Conservation (phyloP, 2,797 vertebrate genomes). For the Euphonia xanthogaster region DNA sequence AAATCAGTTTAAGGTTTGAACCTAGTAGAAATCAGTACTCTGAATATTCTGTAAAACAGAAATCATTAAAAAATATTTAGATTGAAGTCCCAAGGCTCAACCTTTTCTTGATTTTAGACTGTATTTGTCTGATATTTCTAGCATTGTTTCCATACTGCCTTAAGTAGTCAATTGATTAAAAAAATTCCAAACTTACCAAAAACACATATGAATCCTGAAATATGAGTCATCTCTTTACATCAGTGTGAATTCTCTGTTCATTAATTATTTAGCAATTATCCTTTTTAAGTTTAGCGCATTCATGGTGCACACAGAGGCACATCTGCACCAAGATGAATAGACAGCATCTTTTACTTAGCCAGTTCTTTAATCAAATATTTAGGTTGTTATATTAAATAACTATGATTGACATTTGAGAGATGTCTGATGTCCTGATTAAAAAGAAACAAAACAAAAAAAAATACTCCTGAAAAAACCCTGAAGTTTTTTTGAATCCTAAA, state of each 20-base stretch:
- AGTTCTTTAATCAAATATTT: background rate
- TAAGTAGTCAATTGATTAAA: background rate
- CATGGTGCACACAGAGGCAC: background rate
- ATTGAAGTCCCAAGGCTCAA: background rate
- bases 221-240: background rate
- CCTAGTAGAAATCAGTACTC: background rate
- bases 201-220: background rate
- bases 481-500: background rate
- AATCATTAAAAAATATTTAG: background rate
- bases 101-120: background rate
- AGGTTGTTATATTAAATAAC: background rate
- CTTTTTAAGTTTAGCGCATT: background rate
- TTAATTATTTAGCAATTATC: background rate
- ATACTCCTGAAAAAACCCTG: fast-evolving
- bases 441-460: background rate
- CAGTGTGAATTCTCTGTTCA: background rate
- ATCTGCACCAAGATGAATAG: background rate
- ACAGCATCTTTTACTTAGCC: background rate
- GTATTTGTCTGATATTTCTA: background rate
- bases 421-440: background rate
- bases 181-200: fast-evolving
- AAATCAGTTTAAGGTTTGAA: background rate
- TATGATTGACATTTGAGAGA: background rate
- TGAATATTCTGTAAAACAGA: background rate
- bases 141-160: background rate